These are phyloP conservation scores for Athripsodes cinereus DNA, from an alignment of 2,888 invertebrate genomes.

Conservation along the genomic window DNA sequence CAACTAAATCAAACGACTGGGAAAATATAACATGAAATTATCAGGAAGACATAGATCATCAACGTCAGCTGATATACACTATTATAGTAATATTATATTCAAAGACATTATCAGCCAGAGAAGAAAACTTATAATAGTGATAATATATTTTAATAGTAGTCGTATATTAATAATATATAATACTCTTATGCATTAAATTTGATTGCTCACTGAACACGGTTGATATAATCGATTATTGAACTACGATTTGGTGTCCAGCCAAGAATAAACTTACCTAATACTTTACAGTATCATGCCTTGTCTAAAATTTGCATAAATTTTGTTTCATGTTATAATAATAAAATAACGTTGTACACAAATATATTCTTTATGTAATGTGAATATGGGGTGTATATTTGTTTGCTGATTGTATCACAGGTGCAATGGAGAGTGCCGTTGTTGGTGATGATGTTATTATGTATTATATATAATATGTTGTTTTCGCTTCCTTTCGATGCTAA, in stretches of 20 bases:
- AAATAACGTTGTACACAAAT: not conserved
- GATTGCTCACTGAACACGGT: slow-evolving; percentile 11
- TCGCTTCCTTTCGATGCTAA: slow-evolving; percentile 10
- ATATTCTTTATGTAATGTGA: not conserved
- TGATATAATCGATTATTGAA: slow-evolving; percentile 9
- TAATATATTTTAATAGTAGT: too few relatives aligned
- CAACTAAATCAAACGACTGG: too few relatives aligned
- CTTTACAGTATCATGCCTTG: not conserved
- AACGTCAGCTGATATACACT: too few relatives aligned
- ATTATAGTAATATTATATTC: too few relatives aligned
- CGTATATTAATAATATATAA: too few relatives aligned
- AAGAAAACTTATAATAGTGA: too few relatives aligned
- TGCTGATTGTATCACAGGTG: slow-evolving; percentile 7
- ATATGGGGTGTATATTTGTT: not conserved
- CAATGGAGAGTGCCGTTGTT: not conserved
- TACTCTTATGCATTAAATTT: not conserved
- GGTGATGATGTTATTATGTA: too few relatives aligned
- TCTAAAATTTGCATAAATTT: slow-evolving; percentile 1
- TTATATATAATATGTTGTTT: too few relatives aligned
- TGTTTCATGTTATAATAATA: not conserved
- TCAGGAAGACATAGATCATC: too few relatives aligned
- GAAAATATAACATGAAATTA: too few relatives aligned
- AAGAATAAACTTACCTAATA: slow-evolving; percentile 11
- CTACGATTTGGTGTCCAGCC: slow-evolving; percentile 14
- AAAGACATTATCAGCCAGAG: too few relatives aligned